Conservation (phyloP, 2,888 invertebrate genomes). For the Eilema caniola region DNA sequence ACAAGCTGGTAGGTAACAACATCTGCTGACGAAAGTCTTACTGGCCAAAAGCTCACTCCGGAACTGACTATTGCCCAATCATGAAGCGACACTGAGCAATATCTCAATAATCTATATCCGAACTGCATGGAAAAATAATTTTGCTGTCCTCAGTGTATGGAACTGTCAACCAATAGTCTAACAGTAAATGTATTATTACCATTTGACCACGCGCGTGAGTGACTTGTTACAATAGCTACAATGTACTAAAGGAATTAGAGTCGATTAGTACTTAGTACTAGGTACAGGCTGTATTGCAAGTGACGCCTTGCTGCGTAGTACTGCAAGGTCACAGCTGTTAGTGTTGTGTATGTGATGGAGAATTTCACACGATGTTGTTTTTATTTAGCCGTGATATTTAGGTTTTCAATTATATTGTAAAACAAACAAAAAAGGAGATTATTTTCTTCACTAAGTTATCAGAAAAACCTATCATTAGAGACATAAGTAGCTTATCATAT, state of each 20-base stretch:
- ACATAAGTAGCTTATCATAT: not conserved
- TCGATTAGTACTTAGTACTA: slow-evolving; percentile 44
- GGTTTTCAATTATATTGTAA: not conserved
- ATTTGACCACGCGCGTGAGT: slow-evolving; percentile 31
- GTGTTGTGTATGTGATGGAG: slow-evolving; percentile 27
- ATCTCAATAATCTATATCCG: too few relatives aligned
- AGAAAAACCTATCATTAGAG: too few relatives aligned
- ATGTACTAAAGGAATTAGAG: slow-evolving; percentile 53
- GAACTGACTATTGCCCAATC: too few relatives aligned
- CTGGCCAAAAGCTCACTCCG: too few relatives aligned
- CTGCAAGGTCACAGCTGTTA: slow-evolving; percentile 47
- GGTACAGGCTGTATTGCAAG: slow-evolving; percentile 15
- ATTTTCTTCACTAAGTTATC: too few relatives aligned
- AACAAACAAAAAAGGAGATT: too few relatives aligned
- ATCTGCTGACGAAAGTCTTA: too few relatives aligned
- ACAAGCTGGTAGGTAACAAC: too few relatives aligned
- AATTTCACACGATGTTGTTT: not conserved
- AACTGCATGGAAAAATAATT: not conserved
- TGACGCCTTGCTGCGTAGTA: slow-evolving; percentile 48
- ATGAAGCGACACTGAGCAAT: too few relatives aligned
- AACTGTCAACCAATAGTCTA: not conserved
- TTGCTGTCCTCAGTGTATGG: not conserved
- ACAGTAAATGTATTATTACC: slow-evolving; percentile 16
- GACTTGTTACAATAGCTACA: slow-evolving; percentile 27
- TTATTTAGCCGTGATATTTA: too few relatives aligned